Percentiles rank a stretch among this genome's conserved stretches.
These are phyloP conservation scores for Brachionus angularis DNA, from an alignment of 1,140 invertebrate species.

Conservation along the genomic window DNA sequence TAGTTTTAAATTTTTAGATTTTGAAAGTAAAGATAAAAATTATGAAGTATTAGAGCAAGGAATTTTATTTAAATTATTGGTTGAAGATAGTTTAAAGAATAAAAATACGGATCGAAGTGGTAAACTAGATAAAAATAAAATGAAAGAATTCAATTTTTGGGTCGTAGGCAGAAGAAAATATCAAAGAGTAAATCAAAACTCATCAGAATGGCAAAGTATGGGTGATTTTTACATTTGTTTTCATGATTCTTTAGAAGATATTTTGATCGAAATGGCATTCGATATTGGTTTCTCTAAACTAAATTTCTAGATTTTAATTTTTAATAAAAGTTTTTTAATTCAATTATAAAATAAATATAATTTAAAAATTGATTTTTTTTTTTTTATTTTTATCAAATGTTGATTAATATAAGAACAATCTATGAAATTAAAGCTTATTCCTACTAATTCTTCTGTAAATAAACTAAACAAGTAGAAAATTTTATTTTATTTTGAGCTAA, in stretches of 20 bases:
- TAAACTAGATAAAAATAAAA: neutral
- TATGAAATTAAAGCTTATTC: too few species aligned
- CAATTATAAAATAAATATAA: too few species aligned
- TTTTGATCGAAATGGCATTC: slow-evolving; percentile 10
- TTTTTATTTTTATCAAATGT: too few species aligned
- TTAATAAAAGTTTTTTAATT: neutral
- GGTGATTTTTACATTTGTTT: slow-evolving; percentile 20
- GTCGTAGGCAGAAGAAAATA: slow-evolving; percentile 4
- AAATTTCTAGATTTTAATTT: slow-evolving; percentile 1
- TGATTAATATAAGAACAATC: too few species aligned
- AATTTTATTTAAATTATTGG: neutral
- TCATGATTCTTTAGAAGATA: slow-evolving; percentile 17
- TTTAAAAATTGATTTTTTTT: too few species aligned
- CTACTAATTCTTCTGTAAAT: too few species aligned
- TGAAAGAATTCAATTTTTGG: slow-evolving; percentile 27
- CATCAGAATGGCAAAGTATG: neutral
- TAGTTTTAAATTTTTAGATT: neutral
- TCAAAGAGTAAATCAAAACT: neutral
- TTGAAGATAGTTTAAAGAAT: neutral
- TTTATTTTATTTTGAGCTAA: too few species aligned
- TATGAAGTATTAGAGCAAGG: slow-evolving; percentile 24
- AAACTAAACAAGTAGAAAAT: too few species aligned
- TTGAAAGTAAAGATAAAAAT: neutral
- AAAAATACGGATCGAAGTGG: neutral
- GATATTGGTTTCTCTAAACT: slow-evolving; percentile 13